Conservation (phyloP, 1,140 invertebrate species). For the Bombus superbus region DNA sequence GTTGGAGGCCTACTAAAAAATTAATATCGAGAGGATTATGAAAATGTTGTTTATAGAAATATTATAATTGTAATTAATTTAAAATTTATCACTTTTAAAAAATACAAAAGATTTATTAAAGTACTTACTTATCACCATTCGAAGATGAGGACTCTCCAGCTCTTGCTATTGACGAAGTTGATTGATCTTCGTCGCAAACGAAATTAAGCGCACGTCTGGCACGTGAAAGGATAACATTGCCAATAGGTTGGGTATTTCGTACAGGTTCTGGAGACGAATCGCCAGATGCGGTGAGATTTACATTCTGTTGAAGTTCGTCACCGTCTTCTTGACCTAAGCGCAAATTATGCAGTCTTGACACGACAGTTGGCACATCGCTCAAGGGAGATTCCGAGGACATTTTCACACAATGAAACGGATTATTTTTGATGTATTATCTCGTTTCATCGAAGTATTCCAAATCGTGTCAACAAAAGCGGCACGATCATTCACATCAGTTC, state of each 20-base stretch:
- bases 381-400: conserved; percentile 70
- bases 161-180: conserved; percentile 55
- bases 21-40: conserved; percentile 30
- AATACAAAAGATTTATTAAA: neutral
- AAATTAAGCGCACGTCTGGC: conserved; percentile 71
- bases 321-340: conserved; percentile 62
- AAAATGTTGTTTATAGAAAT: neutral
- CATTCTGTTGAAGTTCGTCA: conserved; percentile 59
- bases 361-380: conserved; percentile 65
- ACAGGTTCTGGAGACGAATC: conserved; percentile 55
- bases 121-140: conserved; percentile 71
- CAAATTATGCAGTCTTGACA: conserved; percentile 63
- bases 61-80: conserved; percentile 7
- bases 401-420: conserved; percentile 55
- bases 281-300: neutral
- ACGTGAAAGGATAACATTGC: conserved; percentile 67
- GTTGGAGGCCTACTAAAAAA: conserved; percentile 72
- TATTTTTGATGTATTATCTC: conserved; percentile 57
- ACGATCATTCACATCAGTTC: conserved; percentile 16
- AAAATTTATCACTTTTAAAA: neutral
- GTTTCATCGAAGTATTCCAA: conserved; percentile 61
- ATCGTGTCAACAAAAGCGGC: conserved; percentile 29
- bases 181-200: conserved; percentile 72
- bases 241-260: conserved; percentile 70
- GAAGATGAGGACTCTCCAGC: conserved; percentile 65